Base-by-base conservation (phyloP, 2,113 vertebrate species). In the Bolborhynchus lineola region DNA sequence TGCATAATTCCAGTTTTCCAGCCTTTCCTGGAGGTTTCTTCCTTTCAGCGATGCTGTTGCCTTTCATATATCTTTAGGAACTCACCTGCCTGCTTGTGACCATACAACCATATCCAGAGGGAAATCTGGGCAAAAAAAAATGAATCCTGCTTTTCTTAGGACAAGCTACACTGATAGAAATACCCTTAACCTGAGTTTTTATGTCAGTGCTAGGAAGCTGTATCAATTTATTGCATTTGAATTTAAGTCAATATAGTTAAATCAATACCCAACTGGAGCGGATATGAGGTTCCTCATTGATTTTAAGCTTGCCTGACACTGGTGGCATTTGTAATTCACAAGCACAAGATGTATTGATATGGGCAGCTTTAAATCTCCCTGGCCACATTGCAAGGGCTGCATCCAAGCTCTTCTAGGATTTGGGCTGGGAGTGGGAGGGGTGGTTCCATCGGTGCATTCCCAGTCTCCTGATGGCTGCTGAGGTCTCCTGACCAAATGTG, bases 271-370 rank as follows among this genome's bases (percentile, higher is more conserved):
- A 75, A 2, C 24, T 7, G 3, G 88, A 69, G 50, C 5, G 2
- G 82, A 86, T 80, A 93, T 92, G 55, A 86, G 52, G 55, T 84
- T 92, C 69, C 33, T 33, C 41, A 57, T 94, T 78, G 95, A 94
- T 94, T 92, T 92, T 71, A 90, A 94, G 62, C 20, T 13, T 79
- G 72, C 68, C 28, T 87, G 74, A 91, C 70, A 85, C 25, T 0
- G 0, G 47, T 55, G 47, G 65, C 68, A n/a, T 83, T 92, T 95
- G 88, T 85, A 55, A 89, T 91, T 95, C 91, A 84, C 62, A 94
- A 88, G 88, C 65, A 76, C 65, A 82, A 76, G 63, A 75, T 88
- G 25, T 79, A 92, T 64, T 64, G 80, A 85, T 75, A 47, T 50
- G 33, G 39, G 68, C 39, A 81, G 68, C 59, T 90, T 88, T 90